Evolutionary conservation across 2,888 invertebrate genomes (phyloP).

Genomic region (Oscheius myriophilus): DNA sequence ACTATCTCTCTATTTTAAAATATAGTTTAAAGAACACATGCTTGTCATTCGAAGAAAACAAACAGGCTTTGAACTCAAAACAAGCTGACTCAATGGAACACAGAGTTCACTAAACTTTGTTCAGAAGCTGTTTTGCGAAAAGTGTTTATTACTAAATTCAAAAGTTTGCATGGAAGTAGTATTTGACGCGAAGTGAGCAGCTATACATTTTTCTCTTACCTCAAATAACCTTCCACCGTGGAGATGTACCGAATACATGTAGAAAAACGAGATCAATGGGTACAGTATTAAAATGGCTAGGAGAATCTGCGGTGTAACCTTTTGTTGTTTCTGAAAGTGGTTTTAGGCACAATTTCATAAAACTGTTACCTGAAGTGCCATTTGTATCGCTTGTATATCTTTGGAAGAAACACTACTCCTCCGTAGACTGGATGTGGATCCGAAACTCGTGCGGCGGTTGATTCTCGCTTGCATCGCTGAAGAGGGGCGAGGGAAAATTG

Average conservation of each 20-base stretch:
- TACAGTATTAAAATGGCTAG: conserved; percentile 30
- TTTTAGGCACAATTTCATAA: neutral
- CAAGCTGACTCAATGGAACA: neutral
- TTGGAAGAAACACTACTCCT: conserved; percentile 50
- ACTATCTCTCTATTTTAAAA: no score
- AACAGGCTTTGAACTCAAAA: neutral
- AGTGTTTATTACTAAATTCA: no score
- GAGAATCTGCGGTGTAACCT: conserved; percentile 40
- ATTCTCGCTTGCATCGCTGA: conserved; percentile 19
- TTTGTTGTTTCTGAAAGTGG: conserved; percentile 48
- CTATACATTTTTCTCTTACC: no score
- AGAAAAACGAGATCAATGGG: conserved; percentile 44
- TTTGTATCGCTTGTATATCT: conserved; percentile 48
- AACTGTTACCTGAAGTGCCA: conserved; percentile 42
- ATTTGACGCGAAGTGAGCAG: no score
- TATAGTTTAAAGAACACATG: neutral
- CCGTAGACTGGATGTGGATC: conserved; percentile 42
- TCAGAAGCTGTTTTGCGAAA: no score
- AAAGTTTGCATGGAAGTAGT: no score
- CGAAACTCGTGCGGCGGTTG: conserved; percentile 42
- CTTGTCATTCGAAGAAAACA: neutral
- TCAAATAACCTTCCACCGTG: conserved; percentile 39
- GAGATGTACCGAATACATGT: conserved; percentile 47
- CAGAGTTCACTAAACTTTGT: no score
- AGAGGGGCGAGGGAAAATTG: conserved; percentile 1